phyloP scores from a whole-genome alignment of 1,140 invertebrate species.

The Drosophila mayri region DNA sequence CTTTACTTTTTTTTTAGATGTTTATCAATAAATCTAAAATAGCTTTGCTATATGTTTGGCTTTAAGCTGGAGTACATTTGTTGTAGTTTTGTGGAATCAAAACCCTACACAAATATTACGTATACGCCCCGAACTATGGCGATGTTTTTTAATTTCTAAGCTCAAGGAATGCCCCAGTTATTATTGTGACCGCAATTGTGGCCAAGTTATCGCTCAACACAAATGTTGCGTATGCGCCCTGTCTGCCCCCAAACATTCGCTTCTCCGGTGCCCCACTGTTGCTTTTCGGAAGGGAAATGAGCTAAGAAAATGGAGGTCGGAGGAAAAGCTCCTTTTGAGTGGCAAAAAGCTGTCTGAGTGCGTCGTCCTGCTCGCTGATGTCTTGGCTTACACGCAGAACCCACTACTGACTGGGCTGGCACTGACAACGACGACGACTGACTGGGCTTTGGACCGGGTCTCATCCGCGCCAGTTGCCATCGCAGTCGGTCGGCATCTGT shows the following conservation, averaged over 20 bases:
- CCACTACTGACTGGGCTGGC: not conserved
- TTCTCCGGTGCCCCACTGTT: constrained; percentile 26
- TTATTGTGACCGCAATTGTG: not conserved
- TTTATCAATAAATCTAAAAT: not conserved
- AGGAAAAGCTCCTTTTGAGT: constrained; percentile 4
- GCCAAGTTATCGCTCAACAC: constrained; percentile 5
- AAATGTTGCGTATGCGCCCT: constrained; percentile 50
- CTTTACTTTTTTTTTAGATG: not conserved
- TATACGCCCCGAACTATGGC: not conserved
- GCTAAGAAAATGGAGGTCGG: not conserved
- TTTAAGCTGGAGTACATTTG: not conserved
- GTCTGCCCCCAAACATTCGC: constrained; percentile 13
- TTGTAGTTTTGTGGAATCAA: not conserved
- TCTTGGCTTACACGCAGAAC: not conserved
- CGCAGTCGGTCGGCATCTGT: constrained; percentile 71
- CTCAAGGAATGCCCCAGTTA: not conserved
- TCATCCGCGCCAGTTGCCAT: constrained; percentile 18
- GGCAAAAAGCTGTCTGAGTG: constrained; percentile 39
- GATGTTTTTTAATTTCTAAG: not conserved
- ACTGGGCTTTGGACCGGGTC: constrained; percentile 23
- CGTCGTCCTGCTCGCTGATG: constrained; percentile 24
- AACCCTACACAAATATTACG: not conserved
- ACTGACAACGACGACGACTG: not conserved
- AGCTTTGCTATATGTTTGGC: not conserved
- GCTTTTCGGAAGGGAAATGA: constrained; percentile 7